Evolutionary conservation across 2,113 vertebrate genomes (phyloP).

Genomic region (Budorcas taxicolor): DNA sequence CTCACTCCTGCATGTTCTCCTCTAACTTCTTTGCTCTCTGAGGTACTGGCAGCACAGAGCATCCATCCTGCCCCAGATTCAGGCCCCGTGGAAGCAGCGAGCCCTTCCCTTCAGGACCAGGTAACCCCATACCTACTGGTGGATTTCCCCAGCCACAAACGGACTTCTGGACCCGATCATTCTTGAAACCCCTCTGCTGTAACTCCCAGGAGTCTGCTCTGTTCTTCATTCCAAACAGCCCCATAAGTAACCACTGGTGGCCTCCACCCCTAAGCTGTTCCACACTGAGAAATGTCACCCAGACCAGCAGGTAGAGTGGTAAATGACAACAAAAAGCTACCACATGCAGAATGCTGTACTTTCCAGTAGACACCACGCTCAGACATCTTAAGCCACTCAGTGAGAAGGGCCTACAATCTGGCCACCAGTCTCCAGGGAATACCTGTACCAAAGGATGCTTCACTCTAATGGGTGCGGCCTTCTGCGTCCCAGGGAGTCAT

Average conservation of each 20-base stretch:
- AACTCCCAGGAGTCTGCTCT: neutral
- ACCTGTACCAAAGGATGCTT: neutral
- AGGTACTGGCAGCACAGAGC: neutral
- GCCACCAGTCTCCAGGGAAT: neutral
- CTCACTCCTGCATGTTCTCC: neutral
- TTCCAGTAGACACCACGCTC: neutral
- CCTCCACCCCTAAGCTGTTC: neutral
- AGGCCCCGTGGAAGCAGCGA: neutral
- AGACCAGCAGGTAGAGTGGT: fast-evolving
- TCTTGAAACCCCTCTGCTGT: neutral
- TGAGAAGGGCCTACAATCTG: neutral
- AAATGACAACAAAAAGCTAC: neutral
- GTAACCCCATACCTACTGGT: neutral
- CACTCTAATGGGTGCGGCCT: neutral
- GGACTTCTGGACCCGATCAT: neutral
- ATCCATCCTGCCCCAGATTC: neutral
- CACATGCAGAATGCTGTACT: fast-evolving
- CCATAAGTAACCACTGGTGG: neutral
- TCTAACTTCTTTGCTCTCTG: neutral
- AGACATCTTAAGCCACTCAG: neutral
- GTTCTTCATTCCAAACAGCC: neutral
- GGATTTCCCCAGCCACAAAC: neutral
- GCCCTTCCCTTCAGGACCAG: neutral
- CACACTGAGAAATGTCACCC: neutral
- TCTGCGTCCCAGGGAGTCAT: neutral